These are phyloP conservation scores for Psilopsiagon aurifrons DNA, from an alignment of 2,113 vertebrate genomes.

Conservation along the genomic window DNA sequence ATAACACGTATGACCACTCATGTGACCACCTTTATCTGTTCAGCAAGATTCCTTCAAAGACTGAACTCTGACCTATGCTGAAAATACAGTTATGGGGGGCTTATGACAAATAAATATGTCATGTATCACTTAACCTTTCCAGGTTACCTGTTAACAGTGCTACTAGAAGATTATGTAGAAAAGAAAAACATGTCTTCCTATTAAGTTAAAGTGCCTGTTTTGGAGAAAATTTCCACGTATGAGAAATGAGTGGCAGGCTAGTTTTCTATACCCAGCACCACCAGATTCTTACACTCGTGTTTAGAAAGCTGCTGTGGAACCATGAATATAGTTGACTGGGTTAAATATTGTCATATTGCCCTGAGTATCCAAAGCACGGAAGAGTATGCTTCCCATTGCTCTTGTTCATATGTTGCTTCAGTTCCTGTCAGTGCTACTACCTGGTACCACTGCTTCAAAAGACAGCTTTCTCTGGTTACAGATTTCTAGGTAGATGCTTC, in stretches of 20 bases:
- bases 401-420: neutral
- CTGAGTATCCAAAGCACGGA: neutral
- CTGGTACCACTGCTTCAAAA: neutral
- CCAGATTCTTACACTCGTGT: neutral
- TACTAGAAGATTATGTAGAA: neutral
- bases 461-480: neutral
- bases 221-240: neutral
- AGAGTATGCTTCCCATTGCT: neutral
- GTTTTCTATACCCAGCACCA: neutral
- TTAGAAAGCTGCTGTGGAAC: neutral
- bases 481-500: neutral
- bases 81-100: neutral
- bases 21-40: neutral
- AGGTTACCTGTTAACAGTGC: neutral
- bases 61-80: neutral
- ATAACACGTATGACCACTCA: neutral
- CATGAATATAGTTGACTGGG: neutral
- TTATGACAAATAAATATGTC: neutral
- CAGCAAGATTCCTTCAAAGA: neutral
- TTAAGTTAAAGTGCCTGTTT: neutral
- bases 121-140: neutral
- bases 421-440: neutral
- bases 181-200: neutral
- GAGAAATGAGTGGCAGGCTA: neutral
- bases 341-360: neutral